A percentile compares a stretch with the other conserved stretches of the same genome.
phyloP scores from a whole-genome alignment of 2,113 vertebrate species.

The Microcebus griseorufus region DNA sequence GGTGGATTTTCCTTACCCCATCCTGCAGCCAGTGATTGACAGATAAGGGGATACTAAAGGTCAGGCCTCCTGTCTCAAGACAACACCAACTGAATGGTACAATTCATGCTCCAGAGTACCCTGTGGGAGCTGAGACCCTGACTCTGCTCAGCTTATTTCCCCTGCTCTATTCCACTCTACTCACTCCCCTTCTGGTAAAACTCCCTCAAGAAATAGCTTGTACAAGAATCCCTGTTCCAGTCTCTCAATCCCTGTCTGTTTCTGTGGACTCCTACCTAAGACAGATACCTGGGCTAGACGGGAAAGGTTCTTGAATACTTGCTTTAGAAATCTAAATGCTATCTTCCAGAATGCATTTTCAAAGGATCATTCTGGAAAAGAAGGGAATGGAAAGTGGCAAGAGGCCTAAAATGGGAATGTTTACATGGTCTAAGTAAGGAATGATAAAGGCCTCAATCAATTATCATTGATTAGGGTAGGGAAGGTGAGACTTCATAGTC shows the following conservation, averaged over 20 bases:
- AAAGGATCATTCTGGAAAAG: background rate
- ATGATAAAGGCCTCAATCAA: background rate
- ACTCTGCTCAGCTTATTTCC: background rate
- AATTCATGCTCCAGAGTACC: background rate
- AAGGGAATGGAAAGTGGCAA: background rate
- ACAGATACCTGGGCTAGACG: background rate
- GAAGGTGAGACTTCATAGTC: background rate
- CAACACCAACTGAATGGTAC: background rate
- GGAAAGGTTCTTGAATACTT: background rate
- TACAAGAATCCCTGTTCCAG: background rate
- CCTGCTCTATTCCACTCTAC: background rate
- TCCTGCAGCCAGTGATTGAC: background rate
- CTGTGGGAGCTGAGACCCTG: background rate
- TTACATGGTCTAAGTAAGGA: background rate
- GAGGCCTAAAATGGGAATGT: background rate
- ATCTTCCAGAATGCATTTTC: background rate
- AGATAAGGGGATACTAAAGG: background rate
- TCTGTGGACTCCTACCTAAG: background rate
- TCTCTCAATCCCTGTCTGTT: background rate
- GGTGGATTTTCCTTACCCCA: background rate
- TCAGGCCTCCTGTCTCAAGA: background rate
- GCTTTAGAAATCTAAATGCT: background rate
- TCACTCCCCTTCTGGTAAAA: background rate
- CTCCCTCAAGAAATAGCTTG: background rate
- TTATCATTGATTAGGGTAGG: background rate